Conservation (phyloP, 2,888 invertebrate species). For the Baronia brevicornis region DNA sequence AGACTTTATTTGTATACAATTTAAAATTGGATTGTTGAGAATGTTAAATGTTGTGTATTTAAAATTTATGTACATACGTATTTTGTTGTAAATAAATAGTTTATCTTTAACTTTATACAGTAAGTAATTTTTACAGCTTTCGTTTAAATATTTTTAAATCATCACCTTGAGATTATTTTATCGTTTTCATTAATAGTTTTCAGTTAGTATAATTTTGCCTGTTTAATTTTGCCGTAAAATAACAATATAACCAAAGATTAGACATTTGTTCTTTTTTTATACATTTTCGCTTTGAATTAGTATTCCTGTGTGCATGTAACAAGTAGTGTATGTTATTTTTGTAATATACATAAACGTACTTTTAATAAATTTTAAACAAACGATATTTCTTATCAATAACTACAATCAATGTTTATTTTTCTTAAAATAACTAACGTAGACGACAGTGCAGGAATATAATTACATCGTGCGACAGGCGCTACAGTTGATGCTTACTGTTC, state of each 20-base stretch:
- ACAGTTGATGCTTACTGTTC: no score
- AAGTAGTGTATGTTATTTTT: no score
- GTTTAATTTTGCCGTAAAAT: slow-evolving; percentile 42
- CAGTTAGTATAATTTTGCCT: no score
- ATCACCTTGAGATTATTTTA: slow-evolving; percentile 5
- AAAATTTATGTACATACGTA: slow-evolving; percentile 57
- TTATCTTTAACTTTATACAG: slow-evolving; percentile 51
- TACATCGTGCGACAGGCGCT: no score
- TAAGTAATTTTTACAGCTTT: slow-evolving; percentile 22
- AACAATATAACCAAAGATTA: slow-evolving; percentile 66
- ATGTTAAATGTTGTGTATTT: slow-evolving; percentile 56
- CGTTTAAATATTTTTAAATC: slow-evolving; percentile 13
- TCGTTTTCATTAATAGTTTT: slow-evolving; percentile 11
- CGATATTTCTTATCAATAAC: no score
- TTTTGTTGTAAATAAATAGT: slow-evolving; percentile 71
- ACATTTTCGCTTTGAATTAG: slow-evolving; percentile 14
- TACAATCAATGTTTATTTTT: no score
- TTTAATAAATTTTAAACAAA: no score
- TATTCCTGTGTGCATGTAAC: no score
- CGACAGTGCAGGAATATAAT: no score
- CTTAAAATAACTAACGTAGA: no score
- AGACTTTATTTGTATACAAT: slow-evolving; percentile 17
- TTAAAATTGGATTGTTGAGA: slow-evolving; percentile 38
- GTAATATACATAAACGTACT: no score
- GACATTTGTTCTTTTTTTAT: slow-evolving; percentile 40